phyloP scores from a whole-genome alignment of 1,140 invertebrate genomes.

The Cyrtorhinus lividipennis region DNA sequence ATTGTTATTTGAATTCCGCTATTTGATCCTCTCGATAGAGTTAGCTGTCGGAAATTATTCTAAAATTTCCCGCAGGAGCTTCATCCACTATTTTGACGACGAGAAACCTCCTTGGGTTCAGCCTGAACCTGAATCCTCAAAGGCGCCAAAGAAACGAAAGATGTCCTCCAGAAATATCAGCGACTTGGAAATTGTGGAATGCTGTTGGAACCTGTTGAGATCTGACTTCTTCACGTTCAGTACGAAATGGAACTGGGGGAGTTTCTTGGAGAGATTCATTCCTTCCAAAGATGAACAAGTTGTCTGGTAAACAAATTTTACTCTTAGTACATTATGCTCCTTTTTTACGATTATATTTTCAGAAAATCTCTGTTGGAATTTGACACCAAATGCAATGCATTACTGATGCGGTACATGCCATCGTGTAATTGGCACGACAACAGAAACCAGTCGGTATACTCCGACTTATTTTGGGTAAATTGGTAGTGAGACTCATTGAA shows the following conservation, averaged over 20 bases:
- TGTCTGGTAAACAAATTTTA: conserved; percentile 5
- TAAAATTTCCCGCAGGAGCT: conserved; percentile 29
- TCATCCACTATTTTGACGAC: conserved; percentile 36
- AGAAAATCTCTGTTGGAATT: no score
- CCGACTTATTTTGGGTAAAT: no score
- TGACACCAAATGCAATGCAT: no score
- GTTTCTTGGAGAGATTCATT: conserved; percentile 21
- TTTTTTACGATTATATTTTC: conserved; percentile 17
- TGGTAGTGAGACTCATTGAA: no score
- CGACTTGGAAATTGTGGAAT: conserved; percentile 38
- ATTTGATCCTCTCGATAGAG: background rate
- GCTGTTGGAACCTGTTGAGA: conserved; percentile 40
- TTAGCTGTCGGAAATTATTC: background rate
- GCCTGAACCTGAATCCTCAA: conserved; percentile 15
- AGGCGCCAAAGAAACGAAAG: conserved; percentile 26
- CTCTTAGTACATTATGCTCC: no score
- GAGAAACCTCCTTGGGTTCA: conserved; percentile 36
- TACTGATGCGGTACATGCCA: no score
- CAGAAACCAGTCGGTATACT: no score
- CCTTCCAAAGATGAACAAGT: conserved; percentile 17
- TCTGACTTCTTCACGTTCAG: conserved; percentile 23
- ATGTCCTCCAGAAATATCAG: conserved; percentile 25
- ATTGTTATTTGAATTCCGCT: background rate
- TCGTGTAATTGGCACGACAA: no score
- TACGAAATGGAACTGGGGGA: conserved; percentile 26